These are phyloP conservation scores for Drosophila merina DNA, from an alignment of 2,888 invertebrate genomes.

Conservation along the genomic window DNA sequence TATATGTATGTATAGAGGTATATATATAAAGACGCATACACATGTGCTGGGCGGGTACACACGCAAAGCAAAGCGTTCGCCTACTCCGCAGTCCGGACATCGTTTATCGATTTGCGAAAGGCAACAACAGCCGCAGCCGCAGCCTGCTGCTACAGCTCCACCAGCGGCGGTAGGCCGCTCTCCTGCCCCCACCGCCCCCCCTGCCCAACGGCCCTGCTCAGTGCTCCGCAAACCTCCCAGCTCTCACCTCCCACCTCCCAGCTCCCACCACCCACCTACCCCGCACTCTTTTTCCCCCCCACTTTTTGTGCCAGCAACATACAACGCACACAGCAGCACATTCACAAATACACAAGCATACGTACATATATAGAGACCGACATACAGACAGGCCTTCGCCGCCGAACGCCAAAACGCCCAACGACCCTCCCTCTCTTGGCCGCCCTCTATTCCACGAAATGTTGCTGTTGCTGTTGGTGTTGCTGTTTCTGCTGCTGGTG, in stretches of 20 bases:
- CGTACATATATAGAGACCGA: background rate
- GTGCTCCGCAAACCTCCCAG: constrained; percentile 16
- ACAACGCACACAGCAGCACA: constrained; percentile 24
- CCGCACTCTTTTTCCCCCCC: constrained; percentile 7
- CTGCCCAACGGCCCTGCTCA: constrained; percentile 39
- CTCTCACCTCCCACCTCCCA: background rate
- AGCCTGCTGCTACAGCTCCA: constrained; percentile 14
- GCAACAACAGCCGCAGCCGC: constrained; percentile 46
- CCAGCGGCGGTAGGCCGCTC: constrained; percentile 66
- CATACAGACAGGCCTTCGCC: constrained; percentile 32
- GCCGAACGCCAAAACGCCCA: constrained; percentile 45
- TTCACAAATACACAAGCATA: constrained; percentile 10
- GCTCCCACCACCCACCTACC: background rate
- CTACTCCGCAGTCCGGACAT: constrained; percentile 71
- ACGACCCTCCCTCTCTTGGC: constrained; percentile 15
- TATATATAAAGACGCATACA: background rate
- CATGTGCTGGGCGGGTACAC: constrained; percentile 36
- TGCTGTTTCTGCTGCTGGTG: constrained; percentile 9
- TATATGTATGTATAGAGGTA: background rate
- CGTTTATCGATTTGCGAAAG: constrained; percentile 76
- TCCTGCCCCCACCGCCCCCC: constrained; percentile 43
- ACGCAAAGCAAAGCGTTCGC: constrained; percentile 64
- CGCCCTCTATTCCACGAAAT: constrained; percentile 31
- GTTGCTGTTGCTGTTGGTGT: constrained; percentile 42
- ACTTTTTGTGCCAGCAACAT: constrained; percentile 25